Evolutionary conservation across 2,797 vertebrate genomes (phyloP), one percentile per base, ranked within the genome.

Genomic region (Syngnathus rostellatus): DNA sequence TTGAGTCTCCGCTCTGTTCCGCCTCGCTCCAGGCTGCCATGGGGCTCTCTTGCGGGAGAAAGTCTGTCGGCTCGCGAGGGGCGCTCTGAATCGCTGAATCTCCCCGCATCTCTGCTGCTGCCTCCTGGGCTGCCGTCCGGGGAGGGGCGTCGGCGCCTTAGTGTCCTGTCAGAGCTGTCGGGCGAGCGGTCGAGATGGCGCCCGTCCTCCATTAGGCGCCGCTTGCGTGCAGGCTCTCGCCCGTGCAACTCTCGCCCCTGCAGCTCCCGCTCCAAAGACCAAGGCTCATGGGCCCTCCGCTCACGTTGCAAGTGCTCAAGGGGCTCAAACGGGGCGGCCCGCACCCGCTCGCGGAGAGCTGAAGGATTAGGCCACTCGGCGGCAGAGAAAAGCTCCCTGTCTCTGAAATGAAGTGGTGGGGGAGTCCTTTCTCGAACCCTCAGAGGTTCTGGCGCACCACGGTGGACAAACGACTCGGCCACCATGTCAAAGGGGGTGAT

Each of bases 341-440:
- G 91, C 72, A 94, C 91, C 64, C 97, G 85, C 62, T 98, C 97
- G 53, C 97, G 93, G 17, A 97, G 88, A 39, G 94, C 92, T n/a
- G 95, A 93, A 0, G 95, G 94, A 0, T 91, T 94, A 0, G 94
- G 91, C 97, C 97, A 99, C 63, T 98, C 96, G 0, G 92, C 78
- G 62, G 93, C 94, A 6, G 94, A 74, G 74, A 97, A 99, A 43
- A 97, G 92, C 69, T 97, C 96, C 80, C 96, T 86, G 70, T 99
- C 96, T n/a, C 96, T 90, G 71, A 98, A 97, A 83, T 98, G 97
- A 31, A 98, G 87, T 0, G 94, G 89, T 0, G 96, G 97, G 41
- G 97, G 94, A 72, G 95, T 96, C 85, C 97, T 90, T 80, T 99
- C 96, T 77, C 96, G 89, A 80, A 94, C 94, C 84, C 97, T 88